phyloP scores from a whole-genome alignment of 92 coral and sea anemone species.

The Epizoanthus ramosus region DNA sequence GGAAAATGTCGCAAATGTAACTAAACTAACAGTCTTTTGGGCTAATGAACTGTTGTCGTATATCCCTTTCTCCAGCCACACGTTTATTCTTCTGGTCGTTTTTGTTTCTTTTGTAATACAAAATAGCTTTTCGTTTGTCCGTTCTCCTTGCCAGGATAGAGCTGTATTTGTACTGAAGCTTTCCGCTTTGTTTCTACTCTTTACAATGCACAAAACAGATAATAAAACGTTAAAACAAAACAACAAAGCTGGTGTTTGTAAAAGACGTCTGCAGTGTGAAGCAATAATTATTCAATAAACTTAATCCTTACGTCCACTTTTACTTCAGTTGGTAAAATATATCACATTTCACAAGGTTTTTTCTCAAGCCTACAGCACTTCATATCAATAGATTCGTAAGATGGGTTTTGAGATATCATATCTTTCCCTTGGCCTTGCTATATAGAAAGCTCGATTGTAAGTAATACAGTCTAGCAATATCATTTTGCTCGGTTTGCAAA shows the following conservation, averaged over 20 bases:
- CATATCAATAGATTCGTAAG: not conserved
- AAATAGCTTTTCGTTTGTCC: constrained; percentile 5
- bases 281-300: constrained; percentile 22
- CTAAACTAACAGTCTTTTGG: not conserved
- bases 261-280: constrained; percentile 24
- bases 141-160: constrained; percentile 4
- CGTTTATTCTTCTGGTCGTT: constrained; percentile 18
- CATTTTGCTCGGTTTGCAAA: not conserved
- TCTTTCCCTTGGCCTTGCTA: not conserved
- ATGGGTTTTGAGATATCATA: not conserved
- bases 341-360: not conserved
- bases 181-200: constrained; percentile 26
- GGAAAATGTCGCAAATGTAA: constrained; percentile 5
- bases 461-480: too few species aligned
- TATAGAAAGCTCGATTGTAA: not conserved
- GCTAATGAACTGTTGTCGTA: not conserved
- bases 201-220: constrained; percentile 30
- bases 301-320: not conserved
- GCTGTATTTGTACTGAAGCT: constrained; percentile 34
- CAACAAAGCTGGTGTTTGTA: constrained; percentile 25
- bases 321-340: not conserved
- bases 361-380: not conserved
- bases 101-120: constrained; percentile 14
- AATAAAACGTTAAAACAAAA: constrained; percentile 20
- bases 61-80: not conserved